A percentile compares a stretch with the other conserved stretches of the same genome.
These are phyloP conservation scores for Rostratula benghalensis DNA, from an alignment of 2,113 vertebrate species.

Conservation along the genomic window DNA sequence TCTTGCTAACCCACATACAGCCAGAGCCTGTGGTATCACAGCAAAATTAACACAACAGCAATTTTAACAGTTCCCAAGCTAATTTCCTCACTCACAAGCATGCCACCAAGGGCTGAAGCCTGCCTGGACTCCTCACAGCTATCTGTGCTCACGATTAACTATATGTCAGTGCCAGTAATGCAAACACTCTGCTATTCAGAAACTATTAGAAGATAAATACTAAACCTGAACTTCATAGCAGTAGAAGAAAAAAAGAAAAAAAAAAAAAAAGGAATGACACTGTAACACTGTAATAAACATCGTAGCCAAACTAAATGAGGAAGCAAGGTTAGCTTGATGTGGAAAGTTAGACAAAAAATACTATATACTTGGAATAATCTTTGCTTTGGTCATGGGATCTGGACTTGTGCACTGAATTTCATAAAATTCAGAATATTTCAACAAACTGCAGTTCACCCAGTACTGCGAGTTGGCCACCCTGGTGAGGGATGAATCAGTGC, in stretches of 20 bases:
- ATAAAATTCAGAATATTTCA: background rate
- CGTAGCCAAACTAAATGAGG: background rate
- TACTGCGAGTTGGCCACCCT: background rate
- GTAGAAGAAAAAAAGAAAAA: background rate
- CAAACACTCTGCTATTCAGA: background rate
- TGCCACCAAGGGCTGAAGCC: background rate
- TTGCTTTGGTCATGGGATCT: background rate
- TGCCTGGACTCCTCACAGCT: background rate
- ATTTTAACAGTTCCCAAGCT: slow-evolving; percentile 12
- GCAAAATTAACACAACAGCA: slow-evolving; percentile 8
- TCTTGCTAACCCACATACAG: slow-evolving; percentile 35
- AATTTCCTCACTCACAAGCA: background rate
- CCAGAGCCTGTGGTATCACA: background rate
- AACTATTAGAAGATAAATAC: slow-evolving; percentile 6
- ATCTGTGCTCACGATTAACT: background rate
- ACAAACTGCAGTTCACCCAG: background rate
- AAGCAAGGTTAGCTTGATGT: background rate
- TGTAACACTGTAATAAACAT: background rate
- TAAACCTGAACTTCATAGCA: background rate
- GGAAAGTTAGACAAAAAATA: background rate
- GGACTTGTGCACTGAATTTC: background rate
- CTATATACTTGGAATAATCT: background rate
- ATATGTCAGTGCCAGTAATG: background rate
- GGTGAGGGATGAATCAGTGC: background rate
- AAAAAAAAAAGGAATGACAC: background rate